Conservation (phyloP, 2,888 invertebrate species). For the Silvanus unidentatus region DNA sequence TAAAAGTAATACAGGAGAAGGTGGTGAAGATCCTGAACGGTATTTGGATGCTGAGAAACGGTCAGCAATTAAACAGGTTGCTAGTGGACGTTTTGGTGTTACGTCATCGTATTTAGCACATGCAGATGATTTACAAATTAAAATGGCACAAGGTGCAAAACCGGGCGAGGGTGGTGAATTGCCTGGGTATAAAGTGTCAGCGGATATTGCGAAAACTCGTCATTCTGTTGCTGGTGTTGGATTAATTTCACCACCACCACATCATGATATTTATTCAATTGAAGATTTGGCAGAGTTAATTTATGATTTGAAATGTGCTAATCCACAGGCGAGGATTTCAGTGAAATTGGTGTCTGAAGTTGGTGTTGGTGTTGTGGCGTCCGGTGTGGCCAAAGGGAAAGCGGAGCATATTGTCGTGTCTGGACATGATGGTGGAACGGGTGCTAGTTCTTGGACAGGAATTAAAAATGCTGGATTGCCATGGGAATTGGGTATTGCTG, state of each 20-base stretch:
- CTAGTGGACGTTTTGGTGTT: conserved; percentile 97
- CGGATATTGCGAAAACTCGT: conserved; percentile 90
- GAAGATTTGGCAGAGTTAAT: conserved; percentile 98
- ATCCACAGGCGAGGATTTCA: conserved; percentile 90
- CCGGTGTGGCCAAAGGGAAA: conserved; percentile 76
- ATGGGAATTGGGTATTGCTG: conserved; percentile 97
- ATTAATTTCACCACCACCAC: conserved; percentile 96
- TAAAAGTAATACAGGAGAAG: conserved; percentile 99
- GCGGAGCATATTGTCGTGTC: conserved; percentile 98
- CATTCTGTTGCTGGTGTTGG: conserved; percentile 97
- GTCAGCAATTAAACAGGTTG: conserved; percentile 98
- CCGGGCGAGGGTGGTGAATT: conserved; percentile 98
- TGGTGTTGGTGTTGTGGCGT: conserved; percentile 97
- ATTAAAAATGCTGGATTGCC: conserved; percentile 97
- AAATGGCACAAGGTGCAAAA: conserved; percentile 99
- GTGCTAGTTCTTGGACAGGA: conserved; percentile 98
- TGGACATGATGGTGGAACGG: conserved; percentile 98
- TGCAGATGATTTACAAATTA: conserved; percentile 97
- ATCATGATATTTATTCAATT: conserved; percentile 99
- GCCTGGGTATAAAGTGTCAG: conserved; percentile 84
- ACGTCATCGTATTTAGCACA: conserved; percentile 96
- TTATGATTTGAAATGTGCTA: conserved; percentile 96
- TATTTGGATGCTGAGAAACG: conserved; percentile 72
- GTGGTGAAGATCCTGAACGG: conserved; percentile 78
- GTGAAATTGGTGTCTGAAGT: conserved; percentile 98